Evolutionary conservation across 1,140 invertebrate species (phyloP), one percentile per base, ranked within the genome.

Genomic region (Tenebrio molitor): DNA sequence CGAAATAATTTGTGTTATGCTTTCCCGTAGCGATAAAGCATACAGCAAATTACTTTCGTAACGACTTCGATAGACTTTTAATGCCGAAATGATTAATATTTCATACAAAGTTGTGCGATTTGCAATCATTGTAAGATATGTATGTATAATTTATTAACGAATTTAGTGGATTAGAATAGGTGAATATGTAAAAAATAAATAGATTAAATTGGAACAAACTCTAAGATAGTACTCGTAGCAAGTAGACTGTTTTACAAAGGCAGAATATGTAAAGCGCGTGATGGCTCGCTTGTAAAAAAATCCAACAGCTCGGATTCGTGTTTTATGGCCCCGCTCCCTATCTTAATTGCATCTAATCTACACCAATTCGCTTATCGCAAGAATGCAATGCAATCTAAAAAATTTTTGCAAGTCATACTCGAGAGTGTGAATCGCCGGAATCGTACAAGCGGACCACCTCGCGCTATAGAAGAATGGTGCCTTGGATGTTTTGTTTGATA

Each of bases 121-220:
- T 81, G 80, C 80, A 81, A 81, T 81, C 80, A 81, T 78, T 75
- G 71, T 75, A 78, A 74, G 79, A 78, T 81, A 81, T 78, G 73
- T 78, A 76, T 81, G 79, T 81, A 80, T 74, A 76, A 77, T 78
- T 75, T 50, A 70, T 76, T 78, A 69, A 71, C 42, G 71, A 73
- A 46, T 69, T 73, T 76, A 78, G 74, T 75, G 46, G 71, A 73
- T 64, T 76, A 74, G 69, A 70, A 64, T 75, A 76, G 72, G 74
- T 75, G 73, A 80, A 46, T 58, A 74, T 74, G 58, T 72, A 78
- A 70, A 75, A 76, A 58, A 12, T 8, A 39, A 41, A 21, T 75
- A 76, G 73, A 73, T 41, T 69, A 65, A 77, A 73, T 58, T 64
- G 41, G 70, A 68, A 73, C 39, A 69, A 58, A 75, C 50, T 76